Conservation (phyloP, 2,888 invertebrate species). For the Drosophila robusta region DNA sequence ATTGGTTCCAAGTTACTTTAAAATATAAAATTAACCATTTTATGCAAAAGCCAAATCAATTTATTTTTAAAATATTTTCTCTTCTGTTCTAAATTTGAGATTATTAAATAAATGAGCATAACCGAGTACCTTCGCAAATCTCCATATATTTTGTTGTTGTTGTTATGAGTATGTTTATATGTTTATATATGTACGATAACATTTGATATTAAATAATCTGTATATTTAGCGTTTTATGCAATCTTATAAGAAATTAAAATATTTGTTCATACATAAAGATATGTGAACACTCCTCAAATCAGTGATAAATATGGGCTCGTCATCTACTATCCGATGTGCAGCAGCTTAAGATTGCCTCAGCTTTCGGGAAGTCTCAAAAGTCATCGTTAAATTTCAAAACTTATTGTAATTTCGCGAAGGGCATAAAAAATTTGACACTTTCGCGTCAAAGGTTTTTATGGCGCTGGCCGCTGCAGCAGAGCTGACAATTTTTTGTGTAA, state of each 20-base stretch:
- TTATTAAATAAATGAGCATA: no score
- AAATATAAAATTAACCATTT: no score
- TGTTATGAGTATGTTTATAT: no score
- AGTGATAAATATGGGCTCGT: constrained; percentile 23
- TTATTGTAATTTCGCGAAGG: constrained; percentile 65
- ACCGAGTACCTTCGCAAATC: no score
- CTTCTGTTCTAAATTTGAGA: no score
- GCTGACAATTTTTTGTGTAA: constrained; percentile 27
- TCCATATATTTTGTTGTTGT: no score
- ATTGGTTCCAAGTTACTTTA: no score
- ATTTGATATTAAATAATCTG: neutral
- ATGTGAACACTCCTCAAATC: constrained; percentile 29
- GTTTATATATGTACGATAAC: neutral
- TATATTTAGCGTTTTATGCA: neutral
- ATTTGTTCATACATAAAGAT: constrained; percentile 1
- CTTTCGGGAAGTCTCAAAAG: constrained; percentile 7
- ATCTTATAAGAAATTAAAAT: constrained; percentile 2
- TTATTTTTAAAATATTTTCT: no score
- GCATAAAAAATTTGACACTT: constrained; percentile 72
- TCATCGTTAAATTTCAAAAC: constrained; percentile 49
- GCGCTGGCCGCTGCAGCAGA: constrained; percentile 10
- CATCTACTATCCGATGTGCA: constrained; percentile 19
- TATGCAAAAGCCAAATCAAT: no score
- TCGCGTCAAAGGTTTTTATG: constrained; percentile 53
- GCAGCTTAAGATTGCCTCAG: constrained; percentile 19